Evolutionary conservation across 2,888 invertebrate genomes (phyloP), one percentile per base, ranked within the genome.

Genomic region (Crocallis elinguaria): DNA sequence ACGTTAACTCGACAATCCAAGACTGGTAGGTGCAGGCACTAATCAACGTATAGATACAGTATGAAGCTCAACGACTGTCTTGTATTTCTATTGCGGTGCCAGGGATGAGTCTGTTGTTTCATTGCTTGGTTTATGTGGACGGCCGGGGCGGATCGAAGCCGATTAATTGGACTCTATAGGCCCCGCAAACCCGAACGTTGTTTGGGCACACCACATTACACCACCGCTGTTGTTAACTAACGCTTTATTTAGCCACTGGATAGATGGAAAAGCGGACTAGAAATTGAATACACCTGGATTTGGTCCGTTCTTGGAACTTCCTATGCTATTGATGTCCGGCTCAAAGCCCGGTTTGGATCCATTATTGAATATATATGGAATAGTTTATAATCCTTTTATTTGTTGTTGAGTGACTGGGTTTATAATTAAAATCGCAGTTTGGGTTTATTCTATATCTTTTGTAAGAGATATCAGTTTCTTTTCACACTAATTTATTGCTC

Each of bases 91-190:
- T 61, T 62, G 64, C 61, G 27, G 64, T 69, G 60, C 64, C 66
- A 63, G 41, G 67, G 71, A 70, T 71, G 49, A 43, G 42, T 49
- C 51, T 64, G 53, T 73, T 77, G 75, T 78, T 77, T 73, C 60
- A 58, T 67, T 66, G 66, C 60, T 62, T 62, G 71, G 71, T 74
- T 78, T 75, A 73, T 77, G 69, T 74, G 51, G 43, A 74, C 69
- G 68, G 71, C 59, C 54, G 67, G 60, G 48, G 59, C 66, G 65
- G 69, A 62, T 67, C 67, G 64, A 72, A 75, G 71, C 72, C 73
- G 79, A 81, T 84, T 85, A 82, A 84, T 81, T 82, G 81, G 70
- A 74, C 75, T 72, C 72, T 70, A 73, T 72, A 73, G 74, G 69
- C 70, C 61, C 63, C 57, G 67, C 72, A 77, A 77, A 77, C 72